phyloP scores from a whole-genome alignment of 2,797 vertebrate species.

The Coreius guichenoti region DNA sequence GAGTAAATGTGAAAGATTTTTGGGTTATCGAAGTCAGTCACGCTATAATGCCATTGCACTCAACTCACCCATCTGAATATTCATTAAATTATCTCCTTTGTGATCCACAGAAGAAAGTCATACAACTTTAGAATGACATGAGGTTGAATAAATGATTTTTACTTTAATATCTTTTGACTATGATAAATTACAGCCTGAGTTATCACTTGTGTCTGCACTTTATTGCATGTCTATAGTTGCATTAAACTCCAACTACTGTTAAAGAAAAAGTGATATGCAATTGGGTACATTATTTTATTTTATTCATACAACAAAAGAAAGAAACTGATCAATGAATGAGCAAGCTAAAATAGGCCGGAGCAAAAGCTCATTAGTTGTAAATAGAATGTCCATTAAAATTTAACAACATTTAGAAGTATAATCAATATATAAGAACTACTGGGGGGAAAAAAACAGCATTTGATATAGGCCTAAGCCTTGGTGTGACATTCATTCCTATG shows the following conservation, averaged over 20 bases:
- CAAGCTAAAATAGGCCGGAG: neutral
- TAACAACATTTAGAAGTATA: conserved; percentile 13
- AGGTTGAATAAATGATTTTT: neutral
- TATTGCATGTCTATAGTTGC: neutral
- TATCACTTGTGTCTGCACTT: neutral
- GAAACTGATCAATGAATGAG: neutral
- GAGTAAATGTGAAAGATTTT: neutral
- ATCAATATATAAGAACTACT: neutral
- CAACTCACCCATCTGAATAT: neutral
- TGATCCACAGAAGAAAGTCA: neutral
- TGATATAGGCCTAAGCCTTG: neutral
- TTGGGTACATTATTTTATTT: too few species aligned
- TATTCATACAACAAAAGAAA: neutral
- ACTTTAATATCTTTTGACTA: conserved; percentile 12
- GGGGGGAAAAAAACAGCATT: neutral
- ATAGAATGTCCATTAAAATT: neutral
- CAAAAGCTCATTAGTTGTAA: neutral
- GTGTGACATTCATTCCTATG: neutral
- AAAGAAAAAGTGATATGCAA: neutral
- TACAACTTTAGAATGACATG: neutral
- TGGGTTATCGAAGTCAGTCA: neutral
- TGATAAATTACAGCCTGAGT: conserved; percentile 12
- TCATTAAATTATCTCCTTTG: neutral
- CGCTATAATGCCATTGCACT: neutral
- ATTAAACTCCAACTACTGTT: neutral